Conservation (phyloP, 1,140 invertebrate genomes). For the Ladona fulva region DNA sequence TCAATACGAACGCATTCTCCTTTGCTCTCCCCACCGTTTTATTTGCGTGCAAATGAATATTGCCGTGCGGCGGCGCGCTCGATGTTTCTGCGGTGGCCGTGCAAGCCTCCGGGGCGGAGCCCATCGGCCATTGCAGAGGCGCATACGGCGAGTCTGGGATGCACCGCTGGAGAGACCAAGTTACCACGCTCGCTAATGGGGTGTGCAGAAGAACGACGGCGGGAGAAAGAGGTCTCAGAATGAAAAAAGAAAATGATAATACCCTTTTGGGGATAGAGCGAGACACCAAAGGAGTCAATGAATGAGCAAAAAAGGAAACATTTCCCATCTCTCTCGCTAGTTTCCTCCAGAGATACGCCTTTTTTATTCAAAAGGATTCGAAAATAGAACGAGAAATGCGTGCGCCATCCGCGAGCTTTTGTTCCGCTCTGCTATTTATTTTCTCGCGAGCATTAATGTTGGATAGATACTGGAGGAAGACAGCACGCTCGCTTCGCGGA, state of each 20-base stretch:
- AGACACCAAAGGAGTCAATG: not conserved
- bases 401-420: no score
- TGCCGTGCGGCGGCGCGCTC: not conserved
- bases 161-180: not conserved
- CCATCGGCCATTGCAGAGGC: not conserved
- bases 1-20: not conserved
- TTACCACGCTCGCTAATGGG: no score
- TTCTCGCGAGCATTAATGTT: no score
- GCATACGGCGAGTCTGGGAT: not conserved
- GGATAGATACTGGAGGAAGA: no score
- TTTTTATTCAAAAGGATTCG: no score
- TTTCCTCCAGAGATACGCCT: no score
- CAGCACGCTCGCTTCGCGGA: no score
- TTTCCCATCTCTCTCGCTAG: not conserved
- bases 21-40: not conserved
- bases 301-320: not conserved
- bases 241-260: not conserved
- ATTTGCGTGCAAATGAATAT: slow-evolving; percentile 2
- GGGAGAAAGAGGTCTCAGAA: not conserved
- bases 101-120: not conserved
- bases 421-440: no score
- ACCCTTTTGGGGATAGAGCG: not conserved
- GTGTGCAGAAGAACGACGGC: no score
- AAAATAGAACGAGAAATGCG: no score
- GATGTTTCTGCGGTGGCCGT: not conserved